Conservation (phyloP, 2,888 invertebrate genomes). For the Achlya flavicornis region DNA sequence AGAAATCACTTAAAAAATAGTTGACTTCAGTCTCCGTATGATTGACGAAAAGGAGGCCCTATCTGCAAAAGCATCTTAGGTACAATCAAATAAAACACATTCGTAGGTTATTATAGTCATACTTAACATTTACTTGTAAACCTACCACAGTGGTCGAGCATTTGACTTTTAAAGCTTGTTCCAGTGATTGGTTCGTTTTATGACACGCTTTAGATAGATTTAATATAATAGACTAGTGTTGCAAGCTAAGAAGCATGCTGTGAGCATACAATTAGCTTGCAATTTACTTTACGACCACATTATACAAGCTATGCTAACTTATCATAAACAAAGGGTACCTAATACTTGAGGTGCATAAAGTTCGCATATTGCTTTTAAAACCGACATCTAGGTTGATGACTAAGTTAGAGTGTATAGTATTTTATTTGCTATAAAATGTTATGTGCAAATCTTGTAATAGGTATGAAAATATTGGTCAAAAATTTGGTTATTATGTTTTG, state of each 20-base stretch:
- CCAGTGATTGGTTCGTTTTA: not conserved
- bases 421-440: conserved; percentile 1
- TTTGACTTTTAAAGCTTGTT: conserved; percentile 6
- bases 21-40: too few relatives aligned
- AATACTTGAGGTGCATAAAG: conserved; percentile 3
- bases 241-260: not conserved
- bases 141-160: not conserved
- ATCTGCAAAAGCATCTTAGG: too few relatives aligned
- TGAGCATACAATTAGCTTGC: conserved; percentile 10
- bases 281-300: conserved; percentile 11
- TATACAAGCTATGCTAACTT: conserved; percentile 10
- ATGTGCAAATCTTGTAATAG: not conserved
- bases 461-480: conserved; percentile 39
- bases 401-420: not conserved
- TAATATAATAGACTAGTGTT: conserved; percentile 4
- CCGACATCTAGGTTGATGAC: not conserved
- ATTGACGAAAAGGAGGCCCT: too few relatives aligned
- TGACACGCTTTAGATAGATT: conserved; percentile 1
- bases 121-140: too few relatives aligned
- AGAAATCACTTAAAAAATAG: too few relatives aligned
- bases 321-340: conserved; percentile 12
- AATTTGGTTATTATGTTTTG: conserved; percentile 33
- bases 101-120: too few relatives aligned
- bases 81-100: too few relatives aligned
- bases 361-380: conserved; percentile 6